phyloP scores from a whole-genome alignment of 2,888 invertebrate species.

The Perizoma affinitatum region DNA sequence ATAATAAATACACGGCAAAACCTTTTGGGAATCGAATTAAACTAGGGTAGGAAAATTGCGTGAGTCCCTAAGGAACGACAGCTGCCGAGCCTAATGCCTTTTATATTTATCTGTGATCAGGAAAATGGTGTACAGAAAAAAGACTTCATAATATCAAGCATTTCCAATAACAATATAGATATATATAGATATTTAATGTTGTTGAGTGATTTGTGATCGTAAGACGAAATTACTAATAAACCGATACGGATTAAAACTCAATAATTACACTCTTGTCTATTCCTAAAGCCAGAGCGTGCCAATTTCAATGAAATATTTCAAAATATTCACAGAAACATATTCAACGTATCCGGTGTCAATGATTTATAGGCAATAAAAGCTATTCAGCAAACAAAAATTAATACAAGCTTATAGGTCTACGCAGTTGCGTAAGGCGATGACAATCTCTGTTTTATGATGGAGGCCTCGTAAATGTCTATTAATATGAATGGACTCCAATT shows the following conservation, averaged over 20 bases:
- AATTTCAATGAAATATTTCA: constrained; percentile 50
- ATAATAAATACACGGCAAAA: constrained; percentile 80
- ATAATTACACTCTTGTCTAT: constrained; percentile 36
- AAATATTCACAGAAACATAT: constrained; percentile 57
- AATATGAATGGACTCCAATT: constrained; percentile 85
- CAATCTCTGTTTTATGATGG: constrained; percentile 82
- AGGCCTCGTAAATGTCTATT: constrained; percentile 83
- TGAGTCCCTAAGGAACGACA: constrained; percentile 79
- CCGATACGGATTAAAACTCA: constrained; percentile 13
- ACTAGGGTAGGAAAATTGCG: constrained; percentile 82
- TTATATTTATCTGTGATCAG: constrained; percentile 79
- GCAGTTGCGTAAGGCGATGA: constrained; percentile 74
- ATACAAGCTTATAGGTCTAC: constrained; percentile 55
- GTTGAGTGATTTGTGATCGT: constrained; percentile 32
- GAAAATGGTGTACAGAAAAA: constrained; percentile 60
- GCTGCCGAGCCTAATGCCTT: constrained; percentile 78
- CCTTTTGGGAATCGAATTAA: constrained; percentile 81
- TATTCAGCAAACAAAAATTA: constrained; percentile 72
- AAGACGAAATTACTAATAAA: constrained; percentile 42
- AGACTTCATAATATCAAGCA: constrained; percentile 45
- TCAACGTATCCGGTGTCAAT: constrained; percentile 62
- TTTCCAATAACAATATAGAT: constrained; percentile 33
- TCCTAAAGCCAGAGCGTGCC: constrained; percentile 44
- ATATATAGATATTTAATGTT: constrained; percentile 12
- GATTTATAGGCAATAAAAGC: constrained; percentile 69